Evolutionary conservation across 2,113 vertebrate species (phyloP), one percentile per base, ranked within the genome.

Genomic region (Heterotis niloticus): DNA sequence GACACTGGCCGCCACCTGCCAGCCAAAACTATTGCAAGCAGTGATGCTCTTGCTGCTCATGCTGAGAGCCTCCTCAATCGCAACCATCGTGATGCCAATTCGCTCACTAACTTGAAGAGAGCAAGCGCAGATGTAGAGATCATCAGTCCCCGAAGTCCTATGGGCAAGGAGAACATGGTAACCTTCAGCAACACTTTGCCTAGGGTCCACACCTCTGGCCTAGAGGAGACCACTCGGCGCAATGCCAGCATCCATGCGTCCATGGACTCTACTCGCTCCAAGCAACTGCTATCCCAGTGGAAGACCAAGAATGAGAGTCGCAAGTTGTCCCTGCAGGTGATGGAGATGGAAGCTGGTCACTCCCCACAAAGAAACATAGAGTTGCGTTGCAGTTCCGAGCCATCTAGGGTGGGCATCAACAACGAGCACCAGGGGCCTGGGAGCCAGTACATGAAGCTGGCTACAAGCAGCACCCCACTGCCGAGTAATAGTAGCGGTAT

Each of bases 131-230:
- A 99, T 10, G 95, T 99, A 65, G 96, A 99, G 86, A 94, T 97
- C 80, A 96, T 99, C 84, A 92, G 91, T 44, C 94, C 96, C 0
- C 90, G 95, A 81, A 98, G 96, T 86, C 96, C 97, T 0, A 93
- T 96, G 90, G 96, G 94, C 28, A 95, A 95, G 78, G 97, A 99
- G 86, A 98, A 96, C 79, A 97, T 98, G 95, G 95, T 97, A 51
- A 98, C 94, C 28, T 99, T 99, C 89, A 99, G 98, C 90, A 99
- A 98, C 85, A 99, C 98, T 0, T 86, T 99, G 75, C 98, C 98
- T 17, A 93, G 97, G 51, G 95, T 94, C 70, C 74, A 94, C 83
- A 96, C 96, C 0, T 91, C 94, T 0, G 94, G 94, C 0, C 44
- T 93, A 23, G 97, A 99, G 82, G 97, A 98, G 75, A 91, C 87